Conservation (phyloP, 1,140 invertebrate species). For the Eulimnadia texana region DNA sequence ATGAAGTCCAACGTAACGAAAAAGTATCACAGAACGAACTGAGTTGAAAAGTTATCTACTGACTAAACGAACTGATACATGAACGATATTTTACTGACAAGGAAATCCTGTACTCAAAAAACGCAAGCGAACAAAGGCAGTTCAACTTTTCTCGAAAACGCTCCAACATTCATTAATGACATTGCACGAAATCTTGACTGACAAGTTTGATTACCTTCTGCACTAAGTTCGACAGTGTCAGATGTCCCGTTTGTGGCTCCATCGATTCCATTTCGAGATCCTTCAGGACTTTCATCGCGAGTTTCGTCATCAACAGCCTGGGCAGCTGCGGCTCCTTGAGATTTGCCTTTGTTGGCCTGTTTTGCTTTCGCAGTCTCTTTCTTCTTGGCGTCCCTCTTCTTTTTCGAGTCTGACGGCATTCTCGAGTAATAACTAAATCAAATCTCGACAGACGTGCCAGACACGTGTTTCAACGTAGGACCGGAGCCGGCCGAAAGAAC, state of each 20-base stretch:
- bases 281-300: conserved; percentile 31
- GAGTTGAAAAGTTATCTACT: too few species aligned
- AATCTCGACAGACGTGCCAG: not conserved
- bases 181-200: not conserved
- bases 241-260: conserved; percentile 16
- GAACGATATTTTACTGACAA: too few species aligned
- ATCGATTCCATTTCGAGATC: conserved; percentile 18
- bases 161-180: not conserved
- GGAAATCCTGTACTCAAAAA: too few species aligned
- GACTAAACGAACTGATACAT: too few species aligned
- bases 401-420: conserved; percentile 96
- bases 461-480: not conserved
- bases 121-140: too few species aligned
- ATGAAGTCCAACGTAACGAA: conserved; percentile 24
- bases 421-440: not conserved
- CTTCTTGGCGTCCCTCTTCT: conserved; percentile 91
- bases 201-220: conserved; percentile 22
- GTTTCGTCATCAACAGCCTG: conserved; percentile 30
- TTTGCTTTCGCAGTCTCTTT: conserved; percentile 81
- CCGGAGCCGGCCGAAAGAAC: not conserved
- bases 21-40: too few species aligned
- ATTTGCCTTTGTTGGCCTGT: conserved; percentile 45
- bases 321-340: conserved; percentile 29
- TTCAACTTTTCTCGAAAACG: too few species aligned
- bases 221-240: conserved; percentile 24